These are phyloP conservation scores for Chrysogorgia sp. DNA, from an alignment of 92 coral and sea anemone genomes.

Conservation along the genomic window DNA sequence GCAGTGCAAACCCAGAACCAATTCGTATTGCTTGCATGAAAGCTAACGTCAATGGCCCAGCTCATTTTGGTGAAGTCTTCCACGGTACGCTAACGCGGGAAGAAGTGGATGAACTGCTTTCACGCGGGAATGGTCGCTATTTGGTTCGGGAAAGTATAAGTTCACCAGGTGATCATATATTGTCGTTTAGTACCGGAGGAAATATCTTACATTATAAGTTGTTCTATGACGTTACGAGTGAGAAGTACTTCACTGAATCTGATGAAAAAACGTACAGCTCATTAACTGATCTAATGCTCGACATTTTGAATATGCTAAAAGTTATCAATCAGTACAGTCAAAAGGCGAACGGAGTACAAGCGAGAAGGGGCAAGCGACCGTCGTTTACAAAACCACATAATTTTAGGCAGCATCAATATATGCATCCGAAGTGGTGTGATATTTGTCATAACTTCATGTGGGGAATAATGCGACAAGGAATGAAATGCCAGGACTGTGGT, in stretches of 20 bases:
- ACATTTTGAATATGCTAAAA: constrained; percentile 78
- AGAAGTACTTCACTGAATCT: constrained; percentile 71
- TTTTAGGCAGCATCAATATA: constrained; percentile 80
- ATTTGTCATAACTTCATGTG: constrained; percentile 91
- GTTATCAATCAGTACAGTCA: constrained; percentile 67
- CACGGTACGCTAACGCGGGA: constrained; percentile 92
- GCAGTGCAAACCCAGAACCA: constrained; percentile 94
- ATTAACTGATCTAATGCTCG: constrained; percentile 85
- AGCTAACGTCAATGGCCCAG: constrained; percentile 75
- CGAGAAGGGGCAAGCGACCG: constrained; percentile 27
- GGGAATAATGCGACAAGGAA: constrained; percentile 93
- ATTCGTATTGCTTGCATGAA: constrained; percentile 97
- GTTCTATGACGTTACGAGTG: constrained; percentile 64
- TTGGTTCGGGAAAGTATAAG: constrained; percentile 89
- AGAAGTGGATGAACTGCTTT: constrained; percentile 78
- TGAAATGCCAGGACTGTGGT: constrained; percentile 86
- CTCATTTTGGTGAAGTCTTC: constrained; percentile 87
- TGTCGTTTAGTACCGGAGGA: constrained; percentile 89
- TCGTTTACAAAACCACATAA: constrained; percentile 60
- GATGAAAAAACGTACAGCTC: constrained; percentile 64
- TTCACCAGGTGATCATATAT: constrained; percentile 89
- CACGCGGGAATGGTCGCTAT: constrained; percentile 93
- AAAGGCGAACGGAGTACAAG: constrained; percentile 51
- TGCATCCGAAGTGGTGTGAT: constrained; percentile 96
- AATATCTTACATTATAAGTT: constrained; percentile 79